phyloP scores from a whole-genome alignment of 1,140 invertebrate genomes.

The Calosoma granatense region DNA sequence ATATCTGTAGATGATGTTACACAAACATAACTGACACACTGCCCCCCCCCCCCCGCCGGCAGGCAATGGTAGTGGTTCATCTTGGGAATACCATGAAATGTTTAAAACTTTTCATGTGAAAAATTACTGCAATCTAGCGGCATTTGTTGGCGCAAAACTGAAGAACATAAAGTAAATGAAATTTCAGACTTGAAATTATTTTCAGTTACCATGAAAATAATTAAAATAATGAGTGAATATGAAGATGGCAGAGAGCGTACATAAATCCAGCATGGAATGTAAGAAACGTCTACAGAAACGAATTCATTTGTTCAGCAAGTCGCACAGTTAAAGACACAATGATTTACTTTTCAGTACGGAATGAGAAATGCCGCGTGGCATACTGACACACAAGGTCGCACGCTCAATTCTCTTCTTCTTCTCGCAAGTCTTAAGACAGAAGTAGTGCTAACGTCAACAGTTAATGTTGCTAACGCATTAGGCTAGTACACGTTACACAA shows the following conservation, averaged over 20 bases:
- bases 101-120: not conserved
- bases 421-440: too few species aligned
- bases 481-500: too few species aligned
- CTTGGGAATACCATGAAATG: not conserved
- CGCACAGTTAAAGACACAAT: not conserved
- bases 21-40: not conserved
- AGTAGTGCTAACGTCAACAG: too few species aligned
- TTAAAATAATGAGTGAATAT: conserved; percentile 8
- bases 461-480: too few species aligned
- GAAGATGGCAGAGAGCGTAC: not conserved
- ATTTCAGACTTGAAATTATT: not conserved
- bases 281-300: conserved; percentile 4
- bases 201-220: conserved; percentile 6
- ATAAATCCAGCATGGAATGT: conserved; percentile 3
- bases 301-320: conserved; percentile 7
- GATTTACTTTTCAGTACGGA: not conserved
- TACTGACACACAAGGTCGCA: not conserved
- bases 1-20: too few species aligned
- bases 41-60: too few species aligned
- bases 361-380: not conserved
- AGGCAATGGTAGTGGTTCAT: too few species aligned
- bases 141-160: not conserved
- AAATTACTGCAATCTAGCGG: not conserved
- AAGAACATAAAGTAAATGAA: conserved; percentile 1
- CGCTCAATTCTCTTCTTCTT: too few species aligned